These are phyloP conservation scores for Perccottus glenii DNA, from an alignment of 2,113 vertebrate species.

Conservation along the genomic window DNA sequence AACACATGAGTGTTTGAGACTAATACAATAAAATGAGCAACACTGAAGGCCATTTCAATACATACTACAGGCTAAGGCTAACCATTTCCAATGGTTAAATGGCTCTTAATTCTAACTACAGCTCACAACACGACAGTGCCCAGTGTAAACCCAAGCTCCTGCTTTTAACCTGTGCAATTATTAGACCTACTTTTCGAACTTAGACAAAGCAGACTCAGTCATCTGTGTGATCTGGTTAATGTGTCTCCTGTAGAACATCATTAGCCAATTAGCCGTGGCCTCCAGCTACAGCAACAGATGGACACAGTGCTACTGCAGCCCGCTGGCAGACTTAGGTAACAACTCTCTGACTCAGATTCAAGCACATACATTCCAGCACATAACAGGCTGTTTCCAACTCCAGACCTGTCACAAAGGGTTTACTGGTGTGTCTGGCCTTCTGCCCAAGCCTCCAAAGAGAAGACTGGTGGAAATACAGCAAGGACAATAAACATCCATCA, in stretches of 20 bases:
- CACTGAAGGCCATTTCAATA: slow-evolving; percentile 30
- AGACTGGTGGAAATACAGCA: slow-evolving; percentile 36
- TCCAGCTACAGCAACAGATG: slow-evolving; percentile 65
- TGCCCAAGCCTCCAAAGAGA: slow-evolving; percentile 30
- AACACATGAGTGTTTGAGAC: slow-evolving; percentile 35
- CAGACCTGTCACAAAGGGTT: slow-evolving; percentile 18
- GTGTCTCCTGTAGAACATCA: slow-evolving; percentile 69
- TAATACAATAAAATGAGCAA: slow-evolving; percentile 25
- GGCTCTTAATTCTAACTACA: slow-evolving; percentile 14
- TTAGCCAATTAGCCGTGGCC: slow-evolving; percentile 67
- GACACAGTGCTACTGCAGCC: slow-evolving; percentile 45
- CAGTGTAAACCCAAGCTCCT: slow-evolving; percentile 19
- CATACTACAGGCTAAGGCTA: slow-evolving; percentile 15
- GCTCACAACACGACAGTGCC: slow-evolving; percentile 18
- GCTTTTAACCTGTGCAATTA: slow-evolving; percentile 52
- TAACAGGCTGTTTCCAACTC: slow-evolving; percentile 29
- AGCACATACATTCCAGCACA: slow-evolving; percentile 13
- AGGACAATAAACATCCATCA: slow-evolving; percentile 35
- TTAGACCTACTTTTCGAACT: slow-evolving; percentile 50
- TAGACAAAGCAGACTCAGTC: slow-evolving; percentile 57
- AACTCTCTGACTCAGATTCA: slow-evolving; percentile 25
- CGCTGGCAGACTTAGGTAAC: slow-evolving; percentile 55
- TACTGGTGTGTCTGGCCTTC: slow-evolving; percentile 7
- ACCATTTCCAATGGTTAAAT: slow-evolving; percentile 30
- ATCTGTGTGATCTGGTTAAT: slow-evolving; percentile 68